These are phyloP conservation scores for Apodemia hepburni DNA, from an alignment of 2,888 invertebrate species.

Conservation along the genomic window DNA sequence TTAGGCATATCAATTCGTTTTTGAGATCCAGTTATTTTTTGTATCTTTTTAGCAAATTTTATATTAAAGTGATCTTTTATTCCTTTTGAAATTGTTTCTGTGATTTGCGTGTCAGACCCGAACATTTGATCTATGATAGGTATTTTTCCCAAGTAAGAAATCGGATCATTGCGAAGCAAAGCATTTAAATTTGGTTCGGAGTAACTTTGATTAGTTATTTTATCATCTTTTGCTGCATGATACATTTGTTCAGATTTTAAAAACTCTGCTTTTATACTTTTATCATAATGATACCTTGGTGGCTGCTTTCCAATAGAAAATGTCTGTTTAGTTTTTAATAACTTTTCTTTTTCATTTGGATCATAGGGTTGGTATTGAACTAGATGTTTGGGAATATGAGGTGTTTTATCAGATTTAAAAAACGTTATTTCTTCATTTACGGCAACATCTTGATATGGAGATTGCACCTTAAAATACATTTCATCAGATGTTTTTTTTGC, in stretches of 20 bases:
- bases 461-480: background rate
- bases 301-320: too few species aligned
- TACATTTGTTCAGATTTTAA: too few species aligned
- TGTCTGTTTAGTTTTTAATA: conserved; percentile 15
- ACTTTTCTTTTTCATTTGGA: conserved; percentile 17
- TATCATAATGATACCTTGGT: too few species aligned
- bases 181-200: conserved; percentile 13
- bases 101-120: background rate
- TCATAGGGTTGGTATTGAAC: background rate
- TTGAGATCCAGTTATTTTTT: background rate
- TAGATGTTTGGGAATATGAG: background rate
- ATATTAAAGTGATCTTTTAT: background rate
- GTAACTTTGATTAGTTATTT: background rate
- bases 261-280: too few species aligned
- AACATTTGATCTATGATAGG: background rate
- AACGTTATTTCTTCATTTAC: background rate
- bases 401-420: background rate
- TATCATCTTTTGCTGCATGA: background rate
- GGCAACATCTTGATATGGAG: background rate
- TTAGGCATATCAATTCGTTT: background rate
- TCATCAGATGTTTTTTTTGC: background rate
- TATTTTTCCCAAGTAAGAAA: background rate
- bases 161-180: background rate
- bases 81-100: background rate
- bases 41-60: background rate